phyloP scores from a whole-genome alignment of 2,113 vertebrate species.

The Tricholaema leucomelas region DNA sequence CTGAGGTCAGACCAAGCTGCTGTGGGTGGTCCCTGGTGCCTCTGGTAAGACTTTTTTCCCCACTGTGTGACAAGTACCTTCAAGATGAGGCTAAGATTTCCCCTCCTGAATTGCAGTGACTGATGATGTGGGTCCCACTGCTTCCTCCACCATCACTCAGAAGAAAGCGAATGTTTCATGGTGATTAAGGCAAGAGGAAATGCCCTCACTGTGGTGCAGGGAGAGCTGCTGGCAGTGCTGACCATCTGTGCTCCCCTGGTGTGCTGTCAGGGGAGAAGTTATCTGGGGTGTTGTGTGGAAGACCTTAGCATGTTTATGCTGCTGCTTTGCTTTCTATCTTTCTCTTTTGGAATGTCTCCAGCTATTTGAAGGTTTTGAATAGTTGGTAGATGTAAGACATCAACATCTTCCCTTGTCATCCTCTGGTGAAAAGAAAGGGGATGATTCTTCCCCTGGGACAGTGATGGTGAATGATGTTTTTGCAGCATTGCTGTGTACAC shows the following conservation, averaged over 20 bases:
- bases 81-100: not conserved
- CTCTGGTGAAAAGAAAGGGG: not conserved
- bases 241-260: accelerated
- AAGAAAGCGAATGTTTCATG: not conserved
- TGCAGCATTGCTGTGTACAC: not conserved
- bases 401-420: not conserved
- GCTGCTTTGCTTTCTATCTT: not conserved
- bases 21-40: accelerated
- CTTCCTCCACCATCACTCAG: not conserved
- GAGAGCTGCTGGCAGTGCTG: not conserved
- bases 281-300: not conserved
- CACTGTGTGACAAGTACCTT: not conserved
- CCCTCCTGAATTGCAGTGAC: not conserved
- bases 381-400: not conserved
- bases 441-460: not conserved
- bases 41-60: not conserved
- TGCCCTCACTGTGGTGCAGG: accelerated
- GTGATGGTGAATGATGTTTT: not conserved
- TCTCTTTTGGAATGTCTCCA: not conserved
- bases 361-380: not conserved
- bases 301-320: not conserved
- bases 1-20: not conserved
- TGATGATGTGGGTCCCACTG: not conserved
- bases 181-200: not conserved
- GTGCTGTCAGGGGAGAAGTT: not conserved